Evolutionary conservation across 2,113 vertebrate species (phyloP), one percentile per base, ranked within the genome.

Genomic region (Ciconia maguari): DNA sequence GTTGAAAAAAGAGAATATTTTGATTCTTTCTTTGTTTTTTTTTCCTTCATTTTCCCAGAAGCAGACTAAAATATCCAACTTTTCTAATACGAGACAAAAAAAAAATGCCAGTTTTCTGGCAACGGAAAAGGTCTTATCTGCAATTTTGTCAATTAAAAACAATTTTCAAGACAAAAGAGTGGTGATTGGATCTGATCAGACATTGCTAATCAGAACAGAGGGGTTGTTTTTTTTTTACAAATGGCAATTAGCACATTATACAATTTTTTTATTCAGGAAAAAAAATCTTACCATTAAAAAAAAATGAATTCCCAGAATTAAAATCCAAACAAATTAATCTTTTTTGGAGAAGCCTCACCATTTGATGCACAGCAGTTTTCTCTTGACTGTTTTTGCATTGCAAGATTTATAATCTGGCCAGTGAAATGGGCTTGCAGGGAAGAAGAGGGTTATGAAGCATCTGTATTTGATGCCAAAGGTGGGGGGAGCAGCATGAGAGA

Each of bases 121-220:
- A 96, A 32, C 18, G 42, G 68, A 62, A 92, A 93, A 94, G 84
- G 74, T 61, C 51, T 89, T 87, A 92, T 83, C 79, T 89, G 71
- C n/a, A 90, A 94, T 77, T 86, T 75, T 49, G 75, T 72, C 92
- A 89, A 95, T 94, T 92, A 94, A 93, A 90, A 90, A 55, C 74
- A 65, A 91, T 83, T 95, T 89, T 36, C 74, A 72, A 93, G 81
- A 96, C 91, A 93, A 93, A 90, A 57, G 84, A 79, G 48, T 38
- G 62, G 42, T 69, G 90, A 93, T 52, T 90, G 70, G 66, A 91
- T 84, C 65, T 69, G 81, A 89, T 87, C 87, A 96, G 81, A 87
- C 77, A 85, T 44, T 94, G 41, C 85, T 85, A 30, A 78, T 85
- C 34, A 76, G 74, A 95, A 79, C 42, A 70, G 72, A 84, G 61